A percentile compares a stretch with the other conserved stretches of the same genome.
Evolutionary conservation across 2,797 vertebrate genomes (phyloP).

Genomic region (Xenentodon cancila): DNA sequence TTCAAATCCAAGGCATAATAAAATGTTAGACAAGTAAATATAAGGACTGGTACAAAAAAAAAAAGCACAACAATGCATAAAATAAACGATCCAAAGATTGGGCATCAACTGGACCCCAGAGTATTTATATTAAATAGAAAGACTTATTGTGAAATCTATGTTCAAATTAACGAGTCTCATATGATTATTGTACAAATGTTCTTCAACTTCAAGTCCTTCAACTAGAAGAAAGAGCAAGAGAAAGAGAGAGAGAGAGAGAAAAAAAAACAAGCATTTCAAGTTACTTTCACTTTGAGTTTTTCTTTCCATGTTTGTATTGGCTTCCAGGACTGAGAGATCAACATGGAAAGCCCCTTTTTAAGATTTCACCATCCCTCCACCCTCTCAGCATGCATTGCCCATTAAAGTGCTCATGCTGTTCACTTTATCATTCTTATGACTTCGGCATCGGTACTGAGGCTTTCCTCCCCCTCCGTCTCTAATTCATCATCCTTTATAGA

Average conservation of each 20-base stretch:
- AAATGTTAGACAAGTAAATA: too few species aligned
- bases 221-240: background rate
- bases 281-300: constrained; percentile 12
- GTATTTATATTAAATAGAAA: too few species aligned
- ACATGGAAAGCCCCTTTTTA: constrained; percentile 56
- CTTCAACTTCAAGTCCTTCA: background rate
- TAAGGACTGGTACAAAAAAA: too few species aligned
- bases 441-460: constrained; percentile 70
- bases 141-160: too few species aligned
- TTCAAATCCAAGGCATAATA: too few species aligned
- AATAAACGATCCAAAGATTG: too few species aligned
- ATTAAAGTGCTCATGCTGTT: constrained; percentile 78
- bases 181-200: too few species aligned
- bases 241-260: background rate
- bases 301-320: constrained; percentile 32
- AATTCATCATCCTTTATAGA: constrained; percentile 89
- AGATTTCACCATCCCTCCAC: constrained; percentile 68
- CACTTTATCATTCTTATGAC: constrained; percentile 88
- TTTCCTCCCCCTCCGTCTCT: constrained; percentile 78
- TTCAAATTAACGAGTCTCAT: too few species aligned
- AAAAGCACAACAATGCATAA: too few species aligned
- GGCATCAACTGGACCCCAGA: too few species aligned
- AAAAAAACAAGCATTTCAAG: background rate
- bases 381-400: constrained; percentile 68
- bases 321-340: constrained; percentile 30